A percentile compares a stretch with the other conserved stretches of the same genome.
phyloP scores from a whole-genome alignment of 1,140 invertebrate species.

The Tetramorium simillimum region DNA sequence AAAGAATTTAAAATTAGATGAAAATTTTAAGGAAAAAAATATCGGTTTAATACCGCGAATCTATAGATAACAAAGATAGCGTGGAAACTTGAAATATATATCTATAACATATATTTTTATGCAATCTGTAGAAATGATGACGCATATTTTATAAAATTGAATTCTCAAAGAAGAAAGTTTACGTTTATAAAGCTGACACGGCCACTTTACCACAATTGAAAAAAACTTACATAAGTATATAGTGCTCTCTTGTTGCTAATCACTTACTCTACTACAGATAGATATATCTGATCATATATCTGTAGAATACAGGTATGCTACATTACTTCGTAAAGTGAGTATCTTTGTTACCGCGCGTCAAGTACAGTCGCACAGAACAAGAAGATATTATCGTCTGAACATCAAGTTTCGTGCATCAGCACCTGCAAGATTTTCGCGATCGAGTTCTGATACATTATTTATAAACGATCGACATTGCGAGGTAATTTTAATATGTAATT shows the following conservation, averaged over 20 bases:
- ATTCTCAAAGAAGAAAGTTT: background rate
- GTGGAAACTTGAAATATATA: background rate
- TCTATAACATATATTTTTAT: no score
- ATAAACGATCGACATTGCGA: constrained; percentile 35
- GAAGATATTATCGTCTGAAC: constrained; percentile 1
- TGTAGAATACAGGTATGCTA: no score
- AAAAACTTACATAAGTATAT: no score
- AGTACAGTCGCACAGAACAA: background rate
- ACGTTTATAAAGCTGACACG: no score
- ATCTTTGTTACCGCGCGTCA: background rate
- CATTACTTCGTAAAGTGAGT: background rate
- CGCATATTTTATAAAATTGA: background rate
- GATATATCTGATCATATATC: no score
- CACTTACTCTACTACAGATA: no score
- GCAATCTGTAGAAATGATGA: no score
- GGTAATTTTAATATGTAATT: background rate
- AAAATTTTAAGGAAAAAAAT: background rate
- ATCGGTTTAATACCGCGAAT: background rate
- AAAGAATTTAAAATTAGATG: background rate
- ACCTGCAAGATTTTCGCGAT: background rate
- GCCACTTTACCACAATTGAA: no score
- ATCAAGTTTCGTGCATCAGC: background rate
- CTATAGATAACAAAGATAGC: background rate
- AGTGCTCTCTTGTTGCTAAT: no score
- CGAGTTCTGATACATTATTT: constrained; percentile 26